Percentiles rank a stretch among this genome's conserved stretches.
These are phyloP conservation scores for Muscidifurax raptorellus DNA, from an alignment of 1,140 invertebrate genomes.

Conservation along the genomic window DNA sequence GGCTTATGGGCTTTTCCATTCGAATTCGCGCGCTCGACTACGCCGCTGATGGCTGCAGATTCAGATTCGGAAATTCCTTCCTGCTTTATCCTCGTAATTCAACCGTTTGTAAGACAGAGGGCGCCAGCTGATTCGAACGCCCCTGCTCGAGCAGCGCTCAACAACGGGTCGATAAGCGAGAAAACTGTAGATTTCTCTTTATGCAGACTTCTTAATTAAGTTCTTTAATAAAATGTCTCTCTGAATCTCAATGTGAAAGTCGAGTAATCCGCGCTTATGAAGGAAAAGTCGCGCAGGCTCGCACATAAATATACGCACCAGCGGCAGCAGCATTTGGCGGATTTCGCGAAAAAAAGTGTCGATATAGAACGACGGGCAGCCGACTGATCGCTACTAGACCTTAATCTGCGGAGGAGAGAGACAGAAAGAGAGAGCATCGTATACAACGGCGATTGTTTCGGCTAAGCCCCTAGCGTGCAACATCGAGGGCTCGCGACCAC, in stretches of 20 bases:
- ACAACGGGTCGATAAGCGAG: background rate
- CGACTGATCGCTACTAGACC: slow-evolving; percentile 66
- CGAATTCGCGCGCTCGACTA: background rate
- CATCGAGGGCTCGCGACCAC: no score
- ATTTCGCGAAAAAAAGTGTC: slow-evolving; percentile 36
- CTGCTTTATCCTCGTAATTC: background rate
- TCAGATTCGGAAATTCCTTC: no score
- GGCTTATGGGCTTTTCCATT: background rate
- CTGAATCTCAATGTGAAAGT: background rate
- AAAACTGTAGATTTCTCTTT: no score
- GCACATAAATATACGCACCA: background rate
- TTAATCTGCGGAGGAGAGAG: slow-evolving; percentile 61
- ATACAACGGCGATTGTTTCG: slow-evolving; percentile 60
- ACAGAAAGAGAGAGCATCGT: slow-evolving; percentile 47
- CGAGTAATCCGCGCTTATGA: no score
- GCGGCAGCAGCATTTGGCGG: background rate
- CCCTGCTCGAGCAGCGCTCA: no score
- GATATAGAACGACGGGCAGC: slow-evolving; percentile 50
- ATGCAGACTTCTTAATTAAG: no score
- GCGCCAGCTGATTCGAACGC: background rate
- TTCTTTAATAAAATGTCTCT: background rate
- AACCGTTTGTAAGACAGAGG: background rate
- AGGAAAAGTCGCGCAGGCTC: background rate
- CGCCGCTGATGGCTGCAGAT: no score
- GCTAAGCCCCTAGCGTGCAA: slow-evolving; percentile 20